A percentile compares a stretch with the other conserved stretches of the same genome.
Conservation (phyloP, 92 coral and sea anemone species). For the Ricordea florida region DNA sequence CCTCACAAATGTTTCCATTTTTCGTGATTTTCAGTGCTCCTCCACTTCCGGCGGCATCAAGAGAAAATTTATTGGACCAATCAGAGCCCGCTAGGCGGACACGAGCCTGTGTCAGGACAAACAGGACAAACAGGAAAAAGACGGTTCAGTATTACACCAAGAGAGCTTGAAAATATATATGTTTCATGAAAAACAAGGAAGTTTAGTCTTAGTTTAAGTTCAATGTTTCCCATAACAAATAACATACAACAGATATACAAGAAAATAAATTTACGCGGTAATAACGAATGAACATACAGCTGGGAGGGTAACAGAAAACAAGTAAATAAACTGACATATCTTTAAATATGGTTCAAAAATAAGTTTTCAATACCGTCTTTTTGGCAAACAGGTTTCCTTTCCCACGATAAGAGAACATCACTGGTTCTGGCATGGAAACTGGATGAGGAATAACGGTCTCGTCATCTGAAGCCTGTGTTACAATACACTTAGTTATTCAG, state of each 20-base stretch:
- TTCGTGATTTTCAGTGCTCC: slow-evolving; percentile 79
- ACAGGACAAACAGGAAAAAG: neutral
- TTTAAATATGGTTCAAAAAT: too few species aligned
- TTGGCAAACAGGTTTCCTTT: slow-evolving; percentile 80
- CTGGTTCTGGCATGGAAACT: slow-evolving; percentile 70
- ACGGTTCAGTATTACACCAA: too few species aligned
- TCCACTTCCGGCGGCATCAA: slow-evolving; percentile 96
- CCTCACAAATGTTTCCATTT: slow-evolving; percentile 80
- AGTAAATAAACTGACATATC: too few species aligned
- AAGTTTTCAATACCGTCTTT: slow-evolving; percentile 80
- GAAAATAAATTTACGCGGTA: too few species aligned
- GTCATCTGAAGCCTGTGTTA: slow-evolving; percentile 41
- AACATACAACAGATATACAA: too few species aligned
- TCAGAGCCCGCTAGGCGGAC: slow-evolving; percentile 75
- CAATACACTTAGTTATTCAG: too few species aligned
- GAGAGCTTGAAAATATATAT: too few species aligned
- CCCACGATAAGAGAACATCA: slow-evolving; percentile 83
- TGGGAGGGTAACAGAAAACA: too few species aligned
- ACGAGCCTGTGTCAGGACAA: slow-evolving; percentile 50
- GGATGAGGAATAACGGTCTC: slow-evolving; percentile 82
- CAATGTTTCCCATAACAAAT: too few species aligned
- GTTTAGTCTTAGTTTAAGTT: too few species aligned
- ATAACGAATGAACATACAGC: too few species aligned
- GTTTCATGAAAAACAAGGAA: too few species aligned
- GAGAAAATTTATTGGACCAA: slow-evolving; percentile 91